A percentile compares a stretch with the other conserved stretches of the same genome.
Conservation (phyloP, 2,888 invertebrate genomes). For the Scelioninae gen. 1 region DNA sequence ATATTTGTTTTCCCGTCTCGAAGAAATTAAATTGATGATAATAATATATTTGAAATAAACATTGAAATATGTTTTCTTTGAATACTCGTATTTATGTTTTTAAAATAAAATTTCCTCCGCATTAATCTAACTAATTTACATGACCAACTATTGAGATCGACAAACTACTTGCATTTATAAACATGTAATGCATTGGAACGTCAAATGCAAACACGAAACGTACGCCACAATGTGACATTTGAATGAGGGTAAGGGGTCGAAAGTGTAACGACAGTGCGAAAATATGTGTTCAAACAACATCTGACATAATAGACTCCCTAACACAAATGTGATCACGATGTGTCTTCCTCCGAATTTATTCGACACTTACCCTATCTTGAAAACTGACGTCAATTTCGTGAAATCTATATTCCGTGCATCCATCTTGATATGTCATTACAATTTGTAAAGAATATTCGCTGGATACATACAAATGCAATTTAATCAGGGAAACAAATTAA, state of each 20-base stretch:
- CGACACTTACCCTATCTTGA: slow-evolving; percentile 36
- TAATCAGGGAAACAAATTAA: not conserved
- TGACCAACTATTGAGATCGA: too few relatives aligned
- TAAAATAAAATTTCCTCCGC: too few relatives aligned
- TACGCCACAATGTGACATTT: slow-evolving; percentile 38
- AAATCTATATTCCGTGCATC: slow-evolving; percentile 16
- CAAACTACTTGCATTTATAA: slow-evolving; percentile 18
- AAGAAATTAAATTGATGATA: too few relatives aligned
- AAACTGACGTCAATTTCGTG: not conserved
- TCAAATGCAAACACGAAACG: slow-evolving; percentile 53
- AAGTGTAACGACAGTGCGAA: slow-evolving; percentile 27
- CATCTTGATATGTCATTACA: not conserved
- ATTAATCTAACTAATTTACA: too few relatives aligned
- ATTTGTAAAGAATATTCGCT: not conserved
- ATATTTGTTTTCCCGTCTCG: too few relatives aligned
- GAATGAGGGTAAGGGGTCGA: slow-evolving; percentile 28
- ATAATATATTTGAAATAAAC: too few relatives aligned
- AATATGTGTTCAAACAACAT: slow-evolving; percentile 25
- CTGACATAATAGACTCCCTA: slow-evolving; percentile 26
- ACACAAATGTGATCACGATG: slow-evolving; percentile 22
- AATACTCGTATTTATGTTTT: too few relatives aligned
- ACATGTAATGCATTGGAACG: slow-evolving; percentile 30
- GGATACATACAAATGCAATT: not conserved
- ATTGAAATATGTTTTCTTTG: too few relatives aligned
- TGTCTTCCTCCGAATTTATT: slow-evolving; percentile 16